Evolutionary conservation across 1,140 invertebrate species (phyloP), one percentile per base, ranked within the genome.

Genomic region (Lepidurus packardi): DNA sequence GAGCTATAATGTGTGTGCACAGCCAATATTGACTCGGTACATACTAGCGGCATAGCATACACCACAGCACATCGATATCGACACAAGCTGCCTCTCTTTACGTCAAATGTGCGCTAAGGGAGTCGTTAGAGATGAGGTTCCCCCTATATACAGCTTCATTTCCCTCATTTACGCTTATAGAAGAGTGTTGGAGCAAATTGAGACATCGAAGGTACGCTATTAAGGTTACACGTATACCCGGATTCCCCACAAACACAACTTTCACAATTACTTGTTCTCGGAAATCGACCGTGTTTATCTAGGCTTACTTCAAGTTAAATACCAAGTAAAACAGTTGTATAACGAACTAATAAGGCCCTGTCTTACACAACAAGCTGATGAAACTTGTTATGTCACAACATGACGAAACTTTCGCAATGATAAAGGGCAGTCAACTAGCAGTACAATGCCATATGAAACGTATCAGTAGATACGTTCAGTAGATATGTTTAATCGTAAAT

Each of bases 1-100:
- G 53, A 65, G 8, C 53, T 65, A 21, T 65, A 65, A 65, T 65
- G 53, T 65, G 53, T 65, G 53, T 65, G 53, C 53, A 65, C 13
- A 65, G 53, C 53, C 16, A 65, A 65, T 65, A 65, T 65, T 65
- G 53, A 65, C 53, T 65, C 53, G 53, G 16, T 65, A 65, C 53
- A 65, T 21, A 65, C 53, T 65, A 65, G 53, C 53, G 13, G 53
- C 53, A 65, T 65, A 16, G 53, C 53, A 9, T 16, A 65, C 16
- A 65, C 53, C 53, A n/a, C 53, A 65, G 53, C 53, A 65, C 53
- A 65, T 65, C 53, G 53, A 65, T 65, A 65, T 65, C 8, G 53
- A 65, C 53, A 65, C 53, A 65, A 21, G 53, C 53, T 65, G 53
- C 53, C 53, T n/a, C 53, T 65, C 53, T 65, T 65, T 65, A 65